Evolutionary conservation across 2,888 invertebrate species (phyloP).

Genomic region (Drepana falcataria): DNA sequence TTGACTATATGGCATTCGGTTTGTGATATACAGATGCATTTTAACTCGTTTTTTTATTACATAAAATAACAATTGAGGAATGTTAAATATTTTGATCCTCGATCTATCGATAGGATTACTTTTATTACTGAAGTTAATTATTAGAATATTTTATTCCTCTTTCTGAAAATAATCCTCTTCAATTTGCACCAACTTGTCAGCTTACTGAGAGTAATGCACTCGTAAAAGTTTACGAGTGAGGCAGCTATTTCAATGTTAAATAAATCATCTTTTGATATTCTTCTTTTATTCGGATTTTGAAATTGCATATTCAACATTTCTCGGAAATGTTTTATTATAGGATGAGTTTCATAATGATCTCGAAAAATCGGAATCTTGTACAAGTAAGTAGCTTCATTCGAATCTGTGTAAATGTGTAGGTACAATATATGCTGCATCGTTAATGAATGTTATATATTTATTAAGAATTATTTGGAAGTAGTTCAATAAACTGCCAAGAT

Average conservation of each 20-base stretch:
- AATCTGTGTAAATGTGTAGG: no score
- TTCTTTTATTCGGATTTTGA: slow-evolving; percentile 30
- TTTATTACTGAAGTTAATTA: background rate
- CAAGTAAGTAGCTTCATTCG: no score
- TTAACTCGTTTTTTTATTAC: slow-evolving; percentile 19
- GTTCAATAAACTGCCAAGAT: slow-evolving; percentile 12
- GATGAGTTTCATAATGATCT: no score
- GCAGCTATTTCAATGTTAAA: slow-evolving; percentile 60
- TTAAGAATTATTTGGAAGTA: slow-evolving; percentile 3
- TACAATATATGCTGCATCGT: no score
- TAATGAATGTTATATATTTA: background rate
- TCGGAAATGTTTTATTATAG: no score
- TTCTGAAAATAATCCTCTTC: no score
- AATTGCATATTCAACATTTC: slow-evolving; percentile 45
- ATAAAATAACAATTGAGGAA: slow-evolving; percentile 18
- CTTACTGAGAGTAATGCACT: slow-evolving; percentile 70
- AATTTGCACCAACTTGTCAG: slow-evolving; percentile 56
- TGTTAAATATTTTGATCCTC: slow-evolving; percentile 36
- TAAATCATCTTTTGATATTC: slow-evolving; percentile 61
- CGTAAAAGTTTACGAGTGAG: slow-evolving; percentile 71
- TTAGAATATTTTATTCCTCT: background rate
- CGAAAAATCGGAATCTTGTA: no score
- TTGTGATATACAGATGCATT: slow-evolving; percentile 43
- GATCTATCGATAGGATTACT: slow-evolving; percentile 19
- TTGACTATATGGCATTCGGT: slow-evolving; percentile 60